These are phyloP conservation scores for Conus canariensis DNA, from an alignment of 2,888 invertebrate species.

Conservation along the genomic window DNA sequence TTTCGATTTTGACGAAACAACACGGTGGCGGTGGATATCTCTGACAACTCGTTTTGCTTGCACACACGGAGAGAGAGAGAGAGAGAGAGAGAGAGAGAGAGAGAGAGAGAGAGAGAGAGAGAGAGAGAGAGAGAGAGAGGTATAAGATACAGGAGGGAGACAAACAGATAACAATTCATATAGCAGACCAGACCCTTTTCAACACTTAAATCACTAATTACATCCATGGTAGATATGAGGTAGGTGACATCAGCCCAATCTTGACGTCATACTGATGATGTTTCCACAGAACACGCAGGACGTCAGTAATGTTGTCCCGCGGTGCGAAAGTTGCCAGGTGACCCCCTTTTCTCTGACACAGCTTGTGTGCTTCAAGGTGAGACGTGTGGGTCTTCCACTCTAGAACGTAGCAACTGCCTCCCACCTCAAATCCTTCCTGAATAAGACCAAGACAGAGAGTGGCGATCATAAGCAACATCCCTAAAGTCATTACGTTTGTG, in stretches of 20 bases:
- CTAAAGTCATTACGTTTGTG: no score
- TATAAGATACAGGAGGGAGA: no score
- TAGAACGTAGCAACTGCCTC: neutral
- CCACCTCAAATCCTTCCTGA: neutral
- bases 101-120: no score
- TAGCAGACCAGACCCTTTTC: no score
- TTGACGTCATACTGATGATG: neutral
- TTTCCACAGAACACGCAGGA: neutral
- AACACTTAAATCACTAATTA: neutral
- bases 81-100: no score
- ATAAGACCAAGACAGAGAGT: neutral
- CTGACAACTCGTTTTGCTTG: no score
- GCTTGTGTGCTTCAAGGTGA: neutral
- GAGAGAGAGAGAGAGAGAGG: no score
- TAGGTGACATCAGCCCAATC: neutral
- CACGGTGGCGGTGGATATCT: no score
- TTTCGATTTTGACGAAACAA: no score
- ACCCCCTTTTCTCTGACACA: neutral
- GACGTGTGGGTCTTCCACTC: neutral
- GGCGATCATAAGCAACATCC: no score
- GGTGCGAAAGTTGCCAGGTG: neutral
- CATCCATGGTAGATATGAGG: neutral
- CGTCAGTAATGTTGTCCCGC: neutral
- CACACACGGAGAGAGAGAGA: no score
- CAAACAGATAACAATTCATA: no score